Evolutionary conservation across 2,113 vertebrate genomes (phyloP).

Genomic region (Porphyrio hochstetteri): DNA sequence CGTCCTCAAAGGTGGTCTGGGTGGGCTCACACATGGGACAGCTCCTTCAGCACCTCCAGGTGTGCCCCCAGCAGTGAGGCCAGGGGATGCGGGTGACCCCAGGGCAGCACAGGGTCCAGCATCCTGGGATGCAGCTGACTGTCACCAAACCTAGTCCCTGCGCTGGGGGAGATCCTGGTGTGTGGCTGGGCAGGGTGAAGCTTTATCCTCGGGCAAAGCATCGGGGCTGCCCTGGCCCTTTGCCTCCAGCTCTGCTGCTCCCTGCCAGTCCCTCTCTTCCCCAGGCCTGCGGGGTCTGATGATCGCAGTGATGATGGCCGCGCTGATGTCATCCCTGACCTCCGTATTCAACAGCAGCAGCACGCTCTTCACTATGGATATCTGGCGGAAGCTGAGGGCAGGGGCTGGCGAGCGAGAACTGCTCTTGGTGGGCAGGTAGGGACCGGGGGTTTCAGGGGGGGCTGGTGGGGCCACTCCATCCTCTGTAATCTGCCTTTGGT

Average conservation of each 20-base stretch:
- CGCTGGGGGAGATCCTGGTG: background rate
- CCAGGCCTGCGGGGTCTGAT: slow-evolving; percentile 88
- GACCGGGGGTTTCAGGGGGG: background rate
- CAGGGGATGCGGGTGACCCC: background rate
- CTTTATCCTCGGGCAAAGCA: background rate
- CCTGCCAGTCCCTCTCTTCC: background rate
- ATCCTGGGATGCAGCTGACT: accelerated
- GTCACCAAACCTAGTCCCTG: background rate
- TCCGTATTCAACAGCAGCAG: slow-evolving; percentile 93
- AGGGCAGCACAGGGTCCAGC: background rate
- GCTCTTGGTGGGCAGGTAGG: slow-evolving; percentile 86
- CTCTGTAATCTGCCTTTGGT: background rate
- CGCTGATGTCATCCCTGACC: slow-evolving; percentile 89
- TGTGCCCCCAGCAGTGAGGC: background rate
- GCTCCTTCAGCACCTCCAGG: background rate
- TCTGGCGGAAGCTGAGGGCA: slow-evolving; percentile 85
- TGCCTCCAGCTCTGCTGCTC: accelerated
- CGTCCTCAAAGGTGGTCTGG: accelerated
- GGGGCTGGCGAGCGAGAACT: slow-evolving; percentile 83
- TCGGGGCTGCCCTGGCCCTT: accelerated
- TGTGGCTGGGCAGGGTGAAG: background rate
- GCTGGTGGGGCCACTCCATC: background rate
- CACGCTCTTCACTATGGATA: slow-evolving; percentile 91
- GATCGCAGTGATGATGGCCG: slow-evolving; percentile 92
- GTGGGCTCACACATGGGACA: accelerated